phyloP scores from a whole-genome alignment of 2,888 invertebrate species.

The Phasia obesa region DNA sequence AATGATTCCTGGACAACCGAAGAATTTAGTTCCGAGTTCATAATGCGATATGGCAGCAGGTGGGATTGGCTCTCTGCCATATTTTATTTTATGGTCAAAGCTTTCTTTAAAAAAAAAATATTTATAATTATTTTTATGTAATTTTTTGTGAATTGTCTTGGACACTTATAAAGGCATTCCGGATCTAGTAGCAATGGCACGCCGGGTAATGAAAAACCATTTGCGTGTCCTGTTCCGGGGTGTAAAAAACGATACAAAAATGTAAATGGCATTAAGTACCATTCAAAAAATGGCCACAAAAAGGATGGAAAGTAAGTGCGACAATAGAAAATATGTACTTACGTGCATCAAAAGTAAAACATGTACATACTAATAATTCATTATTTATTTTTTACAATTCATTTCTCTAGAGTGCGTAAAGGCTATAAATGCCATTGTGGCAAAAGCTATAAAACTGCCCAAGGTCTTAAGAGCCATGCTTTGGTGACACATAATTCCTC shows the following conservation, averaged over 20 bases:
- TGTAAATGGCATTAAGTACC: slow-evolving; percentile 94
- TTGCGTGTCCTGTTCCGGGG: slow-evolving; percentile 92
- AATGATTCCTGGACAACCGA: slow-evolving; percentile 92
- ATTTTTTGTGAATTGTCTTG: slow-evolving; percentile 71
- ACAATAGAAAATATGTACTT: not conserved
- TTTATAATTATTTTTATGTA: slow-evolving; percentile 71
- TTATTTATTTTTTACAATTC: slow-evolving; percentile 4
- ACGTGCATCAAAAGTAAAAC: not conserved
- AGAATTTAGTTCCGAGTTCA: slow-evolving; percentile 91
- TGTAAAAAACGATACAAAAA: slow-evolving; percentile 95
- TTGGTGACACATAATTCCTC: slow-evolving; percentile 81
- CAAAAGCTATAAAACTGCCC: slow-evolving; percentile 92
- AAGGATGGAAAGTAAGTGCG: slow-evolving; percentile 90
- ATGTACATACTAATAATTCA: not conserved
- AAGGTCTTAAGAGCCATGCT: slow-evolving; percentile 90
- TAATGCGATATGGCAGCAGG: slow-evolving; percentile 89
- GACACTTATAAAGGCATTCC: slow-evolving; percentile 81
- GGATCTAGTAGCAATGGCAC: slow-evolving; percentile 83
- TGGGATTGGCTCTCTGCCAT: slow-evolving; percentile 77
- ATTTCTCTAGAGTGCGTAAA: slow-evolving; percentile 87
- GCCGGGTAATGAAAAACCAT: slow-evolving; percentile 87
- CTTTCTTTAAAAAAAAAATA: slow-evolving; percentile 74
- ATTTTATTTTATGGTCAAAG: slow-evolving; percentile 70
- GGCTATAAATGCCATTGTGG: slow-evolving; percentile 92
- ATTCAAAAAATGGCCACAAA: slow-evolving; percentile 93